Percentiles rank a stretch among this genome's conserved stretches.
These are phyloP conservation scores for Zelostemma sp. DNA, from an alignment of 1,140 invertebrate genomes.

Conservation along the genomic window DNA sequence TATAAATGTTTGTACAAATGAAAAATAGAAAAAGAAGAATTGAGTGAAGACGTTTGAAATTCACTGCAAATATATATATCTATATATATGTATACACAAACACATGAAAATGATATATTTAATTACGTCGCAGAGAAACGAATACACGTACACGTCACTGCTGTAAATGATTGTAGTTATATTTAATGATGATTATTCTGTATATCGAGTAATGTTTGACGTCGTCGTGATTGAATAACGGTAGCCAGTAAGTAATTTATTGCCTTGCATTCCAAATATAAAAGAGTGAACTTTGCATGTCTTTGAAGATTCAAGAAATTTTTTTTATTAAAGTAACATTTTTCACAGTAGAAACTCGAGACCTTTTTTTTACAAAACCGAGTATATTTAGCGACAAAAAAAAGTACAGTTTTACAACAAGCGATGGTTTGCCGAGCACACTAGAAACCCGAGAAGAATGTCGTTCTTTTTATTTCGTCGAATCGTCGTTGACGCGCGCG, in stretches of 20 bases:
- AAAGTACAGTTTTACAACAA: too few species aligned
- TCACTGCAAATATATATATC: too few species aligned
- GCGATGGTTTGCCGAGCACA: conserved; percentile 11
- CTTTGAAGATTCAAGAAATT: conserved; percentile 21
- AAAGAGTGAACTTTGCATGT: conserved; percentile 25
- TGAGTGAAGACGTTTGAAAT: conserved; percentile 44
- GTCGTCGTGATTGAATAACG: conserved; percentile 56
- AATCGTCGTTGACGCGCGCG: conserved; percentile 48
- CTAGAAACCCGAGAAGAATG: too few species aligned
- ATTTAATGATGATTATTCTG: conserved; percentile 63
- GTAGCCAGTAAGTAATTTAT: conserved; percentile 62
- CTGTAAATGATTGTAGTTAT: conserved; percentile 63
- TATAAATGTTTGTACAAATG: conserved; percentile 65
- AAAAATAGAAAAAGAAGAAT: conserved; percentile 44
- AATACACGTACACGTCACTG: conserved; percentile 41
- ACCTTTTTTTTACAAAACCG: conserved; percentile 9
- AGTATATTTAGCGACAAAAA: conserved; percentile 4
- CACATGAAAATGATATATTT: conserved; percentile 33
- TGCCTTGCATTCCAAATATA: conserved; percentile 63
- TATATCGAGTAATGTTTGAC: conserved; percentile 62
- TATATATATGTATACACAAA: conserved; percentile 42
- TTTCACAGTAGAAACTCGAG: too few species aligned
- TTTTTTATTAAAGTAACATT: too few species aligned
- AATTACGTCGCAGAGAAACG: conserved; percentile 34
- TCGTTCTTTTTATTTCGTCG: conserved; percentile 20